These are phyloP conservation scores for Proctacanthus coquilletti DNA, from an alignment of 1,140 invertebrate species.

Conservation along the genomic window DNA sequence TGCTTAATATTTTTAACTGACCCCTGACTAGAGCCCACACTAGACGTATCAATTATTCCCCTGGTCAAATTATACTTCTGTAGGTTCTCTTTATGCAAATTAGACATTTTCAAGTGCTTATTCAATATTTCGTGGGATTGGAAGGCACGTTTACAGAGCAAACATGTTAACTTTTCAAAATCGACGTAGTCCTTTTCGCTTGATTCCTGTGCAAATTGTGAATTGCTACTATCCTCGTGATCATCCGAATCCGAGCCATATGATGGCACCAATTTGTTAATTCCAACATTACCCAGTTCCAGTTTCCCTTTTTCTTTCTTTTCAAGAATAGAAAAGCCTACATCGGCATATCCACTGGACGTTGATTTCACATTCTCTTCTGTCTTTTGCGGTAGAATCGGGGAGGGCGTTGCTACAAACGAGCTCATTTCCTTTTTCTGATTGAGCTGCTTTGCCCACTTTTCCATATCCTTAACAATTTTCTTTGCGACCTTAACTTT, in stretches of 20 bases:
- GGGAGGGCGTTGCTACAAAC: slow-evolving; percentile 15
- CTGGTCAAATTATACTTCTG: slow-evolving; percentile 34
- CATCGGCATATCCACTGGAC: slow-evolving; percentile 59
- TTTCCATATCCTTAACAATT: slow-evolving; percentile 93
- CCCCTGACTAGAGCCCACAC: slow-evolving; percentile 5
- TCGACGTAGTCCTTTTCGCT: slow-evolving; percentile 54
- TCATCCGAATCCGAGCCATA: slow-evolving; percentile 43
- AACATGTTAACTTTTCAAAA: slow-evolving; percentile 79
- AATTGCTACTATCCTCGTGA: slow-evolving; percentile 8
- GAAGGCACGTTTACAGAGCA: slow-evolving; percentile 92
- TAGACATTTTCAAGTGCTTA: slow-evolving; percentile 86
- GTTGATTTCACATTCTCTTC: slow-evolving; percentile 17
- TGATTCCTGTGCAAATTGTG: slow-evolving; percentile 28
- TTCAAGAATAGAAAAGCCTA: slow-evolving; percentile 77
- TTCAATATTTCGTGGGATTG: slow-evolving; percentile 72
- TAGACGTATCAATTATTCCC: not conserved
- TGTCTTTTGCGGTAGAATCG: slow-evolving; percentile 14
- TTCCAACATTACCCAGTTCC: not conserved
- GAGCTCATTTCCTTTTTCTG: slow-evolving; percentile 75
- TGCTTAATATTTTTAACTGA: slow-evolving; percentile 18
- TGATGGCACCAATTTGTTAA: slow-evolving; percentile 47
- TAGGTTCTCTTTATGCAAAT: slow-evolving; percentile 90
- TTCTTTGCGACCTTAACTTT: slow-evolving; percentile 96
- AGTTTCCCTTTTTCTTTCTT: slow-evolving; percentile 31
- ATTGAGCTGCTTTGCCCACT: slow-evolving; percentile 93